Conservation (phyloP, 2,888 invertebrate species). For the Cordilura impudica region DNA sequence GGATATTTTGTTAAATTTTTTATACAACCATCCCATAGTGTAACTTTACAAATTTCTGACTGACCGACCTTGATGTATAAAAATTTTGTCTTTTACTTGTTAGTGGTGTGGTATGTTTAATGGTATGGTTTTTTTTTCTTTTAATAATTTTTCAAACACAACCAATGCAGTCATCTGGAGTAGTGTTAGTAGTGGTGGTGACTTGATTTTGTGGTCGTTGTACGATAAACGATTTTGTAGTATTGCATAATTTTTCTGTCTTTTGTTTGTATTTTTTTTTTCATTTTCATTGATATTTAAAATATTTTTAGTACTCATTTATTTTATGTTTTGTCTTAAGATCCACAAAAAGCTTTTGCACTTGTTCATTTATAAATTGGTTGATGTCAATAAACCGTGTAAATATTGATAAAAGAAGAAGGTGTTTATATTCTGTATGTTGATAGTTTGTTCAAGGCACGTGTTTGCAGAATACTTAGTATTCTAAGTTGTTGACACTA, state of each 20-base stretch:
- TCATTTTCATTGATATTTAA: slow-evolving; percentile 10
- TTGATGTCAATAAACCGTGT: slow-evolving; percentile 13
- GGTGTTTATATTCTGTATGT: not conserved
- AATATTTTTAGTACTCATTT: not conserved
- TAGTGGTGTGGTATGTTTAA: slow-evolving; percentile 35
- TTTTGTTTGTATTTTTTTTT: not conserved
- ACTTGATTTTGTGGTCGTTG: slow-evolving; percentile 52
- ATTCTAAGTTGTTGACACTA: not conserved
- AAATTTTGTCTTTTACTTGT: slow-evolving; percentile 45
- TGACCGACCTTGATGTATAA: slow-evolving; percentile 58
- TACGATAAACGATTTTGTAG: slow-evolving; percentile 55
- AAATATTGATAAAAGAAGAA: slow-evolving; percentile 20
- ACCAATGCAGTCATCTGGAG: not conserved
- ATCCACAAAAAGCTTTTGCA: slow-evolving; percentile 48
- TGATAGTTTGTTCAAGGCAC: slow-evolving; percentile 26
- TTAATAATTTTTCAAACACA: slow-evolving; percentile 38
- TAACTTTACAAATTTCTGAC: slow-evolving; percentile 41
- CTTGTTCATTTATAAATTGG: slow-evolving; percentile 26
- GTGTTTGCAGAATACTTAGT: slow-evolving; percentile 3
- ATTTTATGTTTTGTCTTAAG: not conserved
- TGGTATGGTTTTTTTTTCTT: slow-evolving; percentile 19
- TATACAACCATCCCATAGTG: slow-evolving; percentile 22
- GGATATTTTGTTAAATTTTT: not conserved
- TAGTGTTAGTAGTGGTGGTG: slow-evolving; percentile 5
- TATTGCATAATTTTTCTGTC: slow-evolving; percentile 59